Evolutionary conservation across 2,888 invertebrate species (phyloP).

Genomic region (Pristionchus japonicus): DNA sequence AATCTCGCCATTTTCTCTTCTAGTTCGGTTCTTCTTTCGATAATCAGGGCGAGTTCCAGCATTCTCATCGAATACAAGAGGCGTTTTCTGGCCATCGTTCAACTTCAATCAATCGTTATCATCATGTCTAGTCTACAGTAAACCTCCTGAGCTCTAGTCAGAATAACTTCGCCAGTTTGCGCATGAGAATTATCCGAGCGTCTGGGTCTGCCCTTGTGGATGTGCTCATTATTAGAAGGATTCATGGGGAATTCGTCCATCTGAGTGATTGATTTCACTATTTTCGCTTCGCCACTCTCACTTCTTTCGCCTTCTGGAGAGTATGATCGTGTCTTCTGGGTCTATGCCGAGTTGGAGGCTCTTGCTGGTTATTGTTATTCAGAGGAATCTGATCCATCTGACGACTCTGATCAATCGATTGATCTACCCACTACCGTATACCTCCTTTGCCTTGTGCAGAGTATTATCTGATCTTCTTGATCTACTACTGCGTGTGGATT

Average conservation of each 20-base stretch:
- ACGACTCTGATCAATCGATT: background rate
- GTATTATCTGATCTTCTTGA: background rate
- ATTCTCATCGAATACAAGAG: background rate
- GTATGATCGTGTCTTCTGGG: background rate
- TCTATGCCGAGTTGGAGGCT: background rate
- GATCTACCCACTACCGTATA: conserved; percentile 19
- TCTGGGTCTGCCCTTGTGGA: background rate
- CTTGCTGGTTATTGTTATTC: background rate
- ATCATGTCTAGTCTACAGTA: background rate
- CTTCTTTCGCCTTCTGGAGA: background rate
- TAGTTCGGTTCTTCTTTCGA: background rate
- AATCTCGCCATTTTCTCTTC: background rate
- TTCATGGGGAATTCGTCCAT: background rate
- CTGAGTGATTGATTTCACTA: background rate
- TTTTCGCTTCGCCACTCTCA: background rate
- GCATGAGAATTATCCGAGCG: background rate
- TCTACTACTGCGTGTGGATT: background rate
- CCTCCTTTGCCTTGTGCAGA: background rate
- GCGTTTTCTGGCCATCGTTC: background rate
- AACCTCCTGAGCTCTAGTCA: conserved; percentile 30
- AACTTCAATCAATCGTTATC: background rate
- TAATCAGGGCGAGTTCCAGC: conserved; percentile 9
- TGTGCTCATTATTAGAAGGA: background rate
- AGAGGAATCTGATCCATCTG: conserved; percentile 2
- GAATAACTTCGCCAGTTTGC: conserved; percentile 11